phyloP scores from a whole-genome alignment of 2,113 vertebrate species.

The Aythya baeri region DNA sequence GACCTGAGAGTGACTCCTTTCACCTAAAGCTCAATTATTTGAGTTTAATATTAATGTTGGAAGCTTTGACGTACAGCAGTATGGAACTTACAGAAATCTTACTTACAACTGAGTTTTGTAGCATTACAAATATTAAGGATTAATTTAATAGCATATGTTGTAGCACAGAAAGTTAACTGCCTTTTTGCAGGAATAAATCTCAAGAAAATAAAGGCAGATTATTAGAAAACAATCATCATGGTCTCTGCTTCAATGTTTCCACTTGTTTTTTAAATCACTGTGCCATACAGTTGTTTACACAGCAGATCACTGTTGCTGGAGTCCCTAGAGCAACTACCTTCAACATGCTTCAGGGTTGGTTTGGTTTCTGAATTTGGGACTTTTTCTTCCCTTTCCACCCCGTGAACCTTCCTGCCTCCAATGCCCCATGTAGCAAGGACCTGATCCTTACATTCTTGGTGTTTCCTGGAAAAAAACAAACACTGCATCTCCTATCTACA shows the following conservation, averaged over 20 bases:
- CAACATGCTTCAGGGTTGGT: background rate
- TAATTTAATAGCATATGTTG: background rate
- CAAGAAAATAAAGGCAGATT: background rate
- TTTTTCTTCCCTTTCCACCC: too few relatives aligned
- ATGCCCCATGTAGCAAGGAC: too few relatives aligned
- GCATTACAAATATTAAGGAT: background rate
- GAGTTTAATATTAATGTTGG: background rate
- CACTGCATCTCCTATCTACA: background rate
- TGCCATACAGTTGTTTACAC: background rate
- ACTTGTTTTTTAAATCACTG: background rate
- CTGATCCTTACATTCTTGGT: background rate
- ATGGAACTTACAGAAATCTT: background rate
- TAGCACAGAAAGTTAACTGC: background rate
- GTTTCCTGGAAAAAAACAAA: background rate
- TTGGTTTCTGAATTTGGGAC: background rate
- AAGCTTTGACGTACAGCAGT: background rate
- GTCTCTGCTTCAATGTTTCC: background rate
- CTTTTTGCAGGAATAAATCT: background rate
- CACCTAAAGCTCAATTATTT: background rate
- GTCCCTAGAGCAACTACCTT: background rate
- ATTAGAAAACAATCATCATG: background rate
- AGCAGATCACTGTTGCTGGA: background rate
- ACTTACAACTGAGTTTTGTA: background rate
- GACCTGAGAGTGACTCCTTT: background rate
- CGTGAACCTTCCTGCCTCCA: too few relatives aligned